phyloP scores from a whole-genome alignment of 2,113 vertebrate genomes.

The human (Homo sapiens) region GRCh38 chr14:28605001-28605500 shows the following conservation, averaged over 20 bases:
- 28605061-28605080: constrained; percentile 4
- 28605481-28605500: constrained; percentile 52
- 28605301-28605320: constrained; percentile 45
- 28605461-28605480: constrained; percentile 58
- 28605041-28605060: constrained; percentile 48
- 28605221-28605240: background rate
- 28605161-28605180: background rate
- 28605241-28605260: constrained; percentile 2
- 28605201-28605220: constrained; percentile 41
- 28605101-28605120: background rate
- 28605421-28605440: constrained; percentile 2
- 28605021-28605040: constrained; percentile 25
- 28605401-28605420: constrained; percentile 4
- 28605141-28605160: constrained; percentile 32
- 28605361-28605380: constrained; percentile 35
- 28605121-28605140: background rate
- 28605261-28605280: constrained; percentile 40
- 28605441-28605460: constrained; percentile 49
- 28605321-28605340: background rate
- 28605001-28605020: background rate
- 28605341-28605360: constrained; percentile 57
- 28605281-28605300: background rate
- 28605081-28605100: constrained; percentile 50
- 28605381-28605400: constrained; percentile 51
- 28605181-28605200: constrained; percentile 54